These are phyloP conservation scores for Trinorchestia longiramus DNA, from an alignment of 1,140 invertebrate genomes.

Conservation along the genomic window DNA sequence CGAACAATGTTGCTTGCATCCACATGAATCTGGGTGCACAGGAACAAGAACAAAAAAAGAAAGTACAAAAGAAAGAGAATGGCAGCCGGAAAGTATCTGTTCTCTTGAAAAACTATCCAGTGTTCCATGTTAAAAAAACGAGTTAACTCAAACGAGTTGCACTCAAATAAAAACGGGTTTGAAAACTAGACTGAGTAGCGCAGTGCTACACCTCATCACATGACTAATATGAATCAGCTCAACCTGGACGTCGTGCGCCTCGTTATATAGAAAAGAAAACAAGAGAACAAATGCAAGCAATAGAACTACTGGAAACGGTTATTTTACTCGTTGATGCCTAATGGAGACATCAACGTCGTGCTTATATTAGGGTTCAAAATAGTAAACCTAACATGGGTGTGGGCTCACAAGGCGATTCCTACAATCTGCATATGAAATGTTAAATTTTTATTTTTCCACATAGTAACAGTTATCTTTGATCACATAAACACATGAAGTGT, in stretches of 20 bases:
- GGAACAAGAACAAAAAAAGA: not conserved
- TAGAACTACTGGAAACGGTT: not conserved
- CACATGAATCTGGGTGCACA: too few relatives aligned
- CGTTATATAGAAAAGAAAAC: not conserved
- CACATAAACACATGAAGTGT: not conserved
- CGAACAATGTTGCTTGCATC: too few relatives aligned
- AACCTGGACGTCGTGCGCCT: not conserved
- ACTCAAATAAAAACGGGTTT: not conserved
- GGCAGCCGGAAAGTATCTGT: not conserved
- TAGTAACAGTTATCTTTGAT: not conserved
- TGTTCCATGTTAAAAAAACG: not conserved
- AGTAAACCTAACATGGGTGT: not conserved
- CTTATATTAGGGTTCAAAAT: not conserved
- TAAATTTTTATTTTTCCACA: not conserved
- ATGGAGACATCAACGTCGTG: not conserved
- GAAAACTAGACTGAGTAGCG: not conserved
- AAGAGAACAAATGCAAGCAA: not conserved
- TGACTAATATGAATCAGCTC: too few relatives aligned
- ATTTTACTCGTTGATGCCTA: not conserved
- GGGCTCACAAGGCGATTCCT: not conserved
- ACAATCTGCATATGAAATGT: not conserved
- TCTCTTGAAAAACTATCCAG: not conserved
- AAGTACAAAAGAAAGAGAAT: not conserved
- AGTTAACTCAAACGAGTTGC: not conserved
- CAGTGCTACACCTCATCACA: not conserved